Evolutionary conservation across 2,888 invertebrate species (phyloP).

Genomic region (Mylabris sibirica): DNA sequence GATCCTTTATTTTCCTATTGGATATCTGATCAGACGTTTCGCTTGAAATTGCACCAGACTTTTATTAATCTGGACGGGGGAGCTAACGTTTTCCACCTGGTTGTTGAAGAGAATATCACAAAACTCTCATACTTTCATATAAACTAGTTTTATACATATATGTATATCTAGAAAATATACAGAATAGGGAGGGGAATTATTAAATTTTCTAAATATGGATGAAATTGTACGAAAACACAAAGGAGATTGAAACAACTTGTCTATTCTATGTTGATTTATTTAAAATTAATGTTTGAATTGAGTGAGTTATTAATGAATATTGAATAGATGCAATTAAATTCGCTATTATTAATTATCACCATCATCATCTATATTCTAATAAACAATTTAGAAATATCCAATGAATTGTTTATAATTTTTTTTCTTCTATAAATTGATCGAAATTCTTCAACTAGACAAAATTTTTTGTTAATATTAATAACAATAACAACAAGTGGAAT

Average conservation of each 20-base stretch:
- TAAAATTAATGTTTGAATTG: conserved; percentile 21
- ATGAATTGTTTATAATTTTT: conserved; percentile 27
- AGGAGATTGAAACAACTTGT: neutral
- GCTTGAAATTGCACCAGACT: conserved; percentile 10
- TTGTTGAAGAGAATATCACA: conserved; percentile 1
- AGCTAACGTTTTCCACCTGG: conserved; percentile 1
- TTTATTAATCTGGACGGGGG: conserved; percentile 3
- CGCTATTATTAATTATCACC: conserved; percentile 30
- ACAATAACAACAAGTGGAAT: neutral
- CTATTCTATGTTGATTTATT: conserved; percentile 22
- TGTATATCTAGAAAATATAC: neutral
- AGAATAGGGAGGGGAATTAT: neutral
- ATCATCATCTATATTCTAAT: conserved; percentile 18
- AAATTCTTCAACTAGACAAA: neutral
- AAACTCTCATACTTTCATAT: conserved; percentile 1
- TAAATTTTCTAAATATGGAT: neutral
- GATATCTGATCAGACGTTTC: conserved; percentile 12
- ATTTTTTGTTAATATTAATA: neutral
- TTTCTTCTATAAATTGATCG: conserved; percentile 7
- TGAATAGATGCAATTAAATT: conserved; percentile 33
- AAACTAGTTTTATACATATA: neutral
- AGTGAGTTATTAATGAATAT: conserved; percentile 34
- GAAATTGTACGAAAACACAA: neutral
- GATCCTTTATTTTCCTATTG: conserved; percentile 11
- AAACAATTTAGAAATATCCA: conserved; percentile 18